phyloP scores from a whole-genome alignment of 2,113 vertebrate genomes.

The Caretta caretta region DNA sequence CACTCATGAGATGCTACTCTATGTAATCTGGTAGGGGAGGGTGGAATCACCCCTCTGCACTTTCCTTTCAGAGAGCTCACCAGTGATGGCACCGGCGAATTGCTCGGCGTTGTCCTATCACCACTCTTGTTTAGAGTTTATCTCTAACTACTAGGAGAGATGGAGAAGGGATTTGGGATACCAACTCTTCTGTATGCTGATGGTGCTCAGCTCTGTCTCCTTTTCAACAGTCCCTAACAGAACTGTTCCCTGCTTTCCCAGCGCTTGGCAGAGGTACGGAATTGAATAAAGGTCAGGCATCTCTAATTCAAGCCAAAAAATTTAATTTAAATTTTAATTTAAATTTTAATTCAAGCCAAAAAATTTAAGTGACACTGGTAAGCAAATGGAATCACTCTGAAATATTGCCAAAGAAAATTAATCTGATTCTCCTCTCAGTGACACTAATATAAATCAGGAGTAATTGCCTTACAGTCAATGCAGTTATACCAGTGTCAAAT shows the following conservation, averaged over 20 bases:
- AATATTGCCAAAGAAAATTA: neutral
- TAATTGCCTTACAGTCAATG: neutral
- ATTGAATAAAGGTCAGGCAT: neutral
- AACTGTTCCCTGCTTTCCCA: neutral
- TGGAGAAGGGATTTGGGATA: neutral
- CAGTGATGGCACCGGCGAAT: neutral
- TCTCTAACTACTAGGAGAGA: too few relatives aligned
- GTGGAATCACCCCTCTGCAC: neutral
- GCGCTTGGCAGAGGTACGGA: neutral
- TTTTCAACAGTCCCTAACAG: neutral
- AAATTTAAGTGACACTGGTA: neutral
- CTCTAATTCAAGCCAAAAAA: neutral
- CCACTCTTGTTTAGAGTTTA: too few relatives aligned
- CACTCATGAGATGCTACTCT: too few relatives aligned
- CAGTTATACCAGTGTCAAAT: neutral
- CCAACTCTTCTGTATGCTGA: neutral
- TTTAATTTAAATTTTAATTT: too few relatives aligned
- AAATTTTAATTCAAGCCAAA: neutral
- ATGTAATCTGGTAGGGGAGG: too few relatives aligned
- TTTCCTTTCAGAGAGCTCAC: neutral
- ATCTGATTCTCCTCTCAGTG: neutral
- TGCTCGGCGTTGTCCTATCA: neutral
- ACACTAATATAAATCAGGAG: neutral
- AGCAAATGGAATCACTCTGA: too few relatives aligned
- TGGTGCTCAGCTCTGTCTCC: neutral